Base-by-base conservation (phyloP, 2,797 vertebrate genomes). In the Typhlichthys eigenmanni region DNA sequence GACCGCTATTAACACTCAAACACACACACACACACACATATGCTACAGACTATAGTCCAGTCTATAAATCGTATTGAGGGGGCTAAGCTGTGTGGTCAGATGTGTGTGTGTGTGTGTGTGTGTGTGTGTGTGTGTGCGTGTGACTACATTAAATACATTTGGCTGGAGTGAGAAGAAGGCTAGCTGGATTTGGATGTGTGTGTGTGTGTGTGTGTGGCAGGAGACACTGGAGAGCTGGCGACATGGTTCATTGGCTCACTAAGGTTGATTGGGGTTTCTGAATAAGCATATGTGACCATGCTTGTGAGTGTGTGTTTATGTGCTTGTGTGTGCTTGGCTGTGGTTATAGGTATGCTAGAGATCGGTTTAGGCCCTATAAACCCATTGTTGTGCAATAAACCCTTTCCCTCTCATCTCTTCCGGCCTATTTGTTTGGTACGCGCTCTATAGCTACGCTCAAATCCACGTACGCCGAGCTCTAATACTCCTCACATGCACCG, bases 321-420 rank as follows among this genome's bases (percentile, higher is more conserved):
- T 66, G 67, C 64, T 55, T 68, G 38, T 66, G 68, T 14, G 49
- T 50, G 58, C 19, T 83, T 87, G 87, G 81, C 85, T 49, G 54
- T 77, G 62, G 75, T 75, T 78, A 76, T 75, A 84, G 84, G 85
- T 91, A 88, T 86, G 86, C 83, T 72, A 75, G 85, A 84, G 88
- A 91, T 90, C 85, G 81, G 83, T 85, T 85, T 85, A 85, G 86
- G 83, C 85, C 83, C 81, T 64, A 78, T 78, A 80, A 86, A 86
- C 63, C 86, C 62, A 79, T 88, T 89, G 81, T 91, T 90, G 78
- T 86, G 60, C 78, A 80, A 76, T 83, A 89, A 87, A 85, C 68
- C 84, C 79, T 75, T 87, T 79, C 81, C 70, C 75, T 75, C 69
- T 82, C 76, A 74, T 80, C 72, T 80, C 64, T 60, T 60, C 50